Conservation (phyloP, 1,140 invertebrate species). For the Diprion similis region DNA sequence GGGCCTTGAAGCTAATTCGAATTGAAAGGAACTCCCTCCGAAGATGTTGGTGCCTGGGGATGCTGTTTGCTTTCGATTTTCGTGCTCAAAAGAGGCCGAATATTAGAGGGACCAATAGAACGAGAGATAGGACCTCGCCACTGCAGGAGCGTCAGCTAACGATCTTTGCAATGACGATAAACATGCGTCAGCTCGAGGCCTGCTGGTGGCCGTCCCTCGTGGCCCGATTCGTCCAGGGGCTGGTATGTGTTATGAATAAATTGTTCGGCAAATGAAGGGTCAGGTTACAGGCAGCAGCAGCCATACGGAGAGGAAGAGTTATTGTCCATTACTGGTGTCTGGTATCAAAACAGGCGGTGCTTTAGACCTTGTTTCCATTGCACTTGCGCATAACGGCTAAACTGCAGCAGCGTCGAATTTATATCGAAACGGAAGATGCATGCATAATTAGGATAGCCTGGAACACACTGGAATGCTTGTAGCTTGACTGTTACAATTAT, state of each 20-base stretch:
- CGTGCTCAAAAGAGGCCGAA: background rate
- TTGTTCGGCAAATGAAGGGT: constrained; percentile 7
- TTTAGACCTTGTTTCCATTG: background rate
- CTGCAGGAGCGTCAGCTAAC: background rate
- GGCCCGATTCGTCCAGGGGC: constrained; percentile 6
- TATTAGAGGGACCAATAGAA: background rate
- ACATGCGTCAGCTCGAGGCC: background rate
- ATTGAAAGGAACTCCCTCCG: background rate
- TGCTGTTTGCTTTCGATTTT: background rate
- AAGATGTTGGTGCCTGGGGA: background rate
- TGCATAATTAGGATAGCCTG: too few relatives aligned
- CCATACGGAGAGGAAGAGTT: background rate
- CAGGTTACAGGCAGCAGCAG: background rate
- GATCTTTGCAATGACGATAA: background rate
- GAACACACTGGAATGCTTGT: too few relatives aligned
- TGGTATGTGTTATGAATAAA: background rate
- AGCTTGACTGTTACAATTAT: too few relatives aligned
- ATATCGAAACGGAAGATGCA: too few relatives aligned
- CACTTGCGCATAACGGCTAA: constrained; percentile 10
- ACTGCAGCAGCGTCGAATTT: constrained; percentile 11
- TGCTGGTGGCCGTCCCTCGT: background rate
- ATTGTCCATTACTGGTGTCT: background rate
- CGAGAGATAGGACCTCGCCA: background rate
- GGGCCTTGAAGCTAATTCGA: too few relatives aligned
- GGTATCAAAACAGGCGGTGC: background rate